phyloP scores from a whole-genome alignment of 1,140 invertebrate species.

The Mizuhopecten yessoensis region DNA sequence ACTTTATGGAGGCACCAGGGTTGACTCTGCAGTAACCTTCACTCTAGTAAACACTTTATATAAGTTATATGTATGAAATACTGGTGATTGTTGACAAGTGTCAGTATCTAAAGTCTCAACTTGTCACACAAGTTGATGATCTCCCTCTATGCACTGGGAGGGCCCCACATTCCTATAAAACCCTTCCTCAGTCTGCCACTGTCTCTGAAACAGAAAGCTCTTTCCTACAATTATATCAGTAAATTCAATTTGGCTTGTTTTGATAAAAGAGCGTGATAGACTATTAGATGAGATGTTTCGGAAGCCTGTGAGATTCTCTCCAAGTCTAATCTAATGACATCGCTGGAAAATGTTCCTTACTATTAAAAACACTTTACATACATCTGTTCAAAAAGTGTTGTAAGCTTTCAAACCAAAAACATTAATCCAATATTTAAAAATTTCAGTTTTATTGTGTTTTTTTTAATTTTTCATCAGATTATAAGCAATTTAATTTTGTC shows the following conservation, averaged over 20 bases:
- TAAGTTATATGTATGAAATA: background rate
- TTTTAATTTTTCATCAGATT: too few species aligned
- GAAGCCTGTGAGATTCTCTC: slow-evolving; percentile 10
- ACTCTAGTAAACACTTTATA: too few species aligned
- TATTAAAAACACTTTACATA: background rate
- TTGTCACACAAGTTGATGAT: background rate
- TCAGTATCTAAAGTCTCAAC: background rate
- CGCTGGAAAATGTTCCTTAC: slow-evolving; percentile 9
- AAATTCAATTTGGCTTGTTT: slow-evolving; percentile 31
- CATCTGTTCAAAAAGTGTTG: background rate
- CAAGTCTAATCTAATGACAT: slow-evolving; percentile 32
- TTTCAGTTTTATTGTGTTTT: too few species aligned
- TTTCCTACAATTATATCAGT: slow-evolving; percentile 29
- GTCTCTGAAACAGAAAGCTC: background rate
- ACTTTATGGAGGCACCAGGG: too few species aligned
- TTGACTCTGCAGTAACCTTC: too few species aligned
- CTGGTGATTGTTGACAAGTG: background rate
- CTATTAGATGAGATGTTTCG: slow-evolving; percentile 10
- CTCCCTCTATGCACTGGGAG: background rate
- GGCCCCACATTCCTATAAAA: background rate
- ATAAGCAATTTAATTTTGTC: too few species aligned
- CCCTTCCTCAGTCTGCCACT: too few species aligned
- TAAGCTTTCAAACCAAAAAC: background rate
- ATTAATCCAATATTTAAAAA: too few species aligned
- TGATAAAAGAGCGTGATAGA: slow-evolving; percentile 32